Percentiles rank a stretch among this genome's conserved stretches.
Evolutionary conservation across 2,797 vertebrate species (phyloP).

Genomic region (Spinus olivaceus): DNA sequence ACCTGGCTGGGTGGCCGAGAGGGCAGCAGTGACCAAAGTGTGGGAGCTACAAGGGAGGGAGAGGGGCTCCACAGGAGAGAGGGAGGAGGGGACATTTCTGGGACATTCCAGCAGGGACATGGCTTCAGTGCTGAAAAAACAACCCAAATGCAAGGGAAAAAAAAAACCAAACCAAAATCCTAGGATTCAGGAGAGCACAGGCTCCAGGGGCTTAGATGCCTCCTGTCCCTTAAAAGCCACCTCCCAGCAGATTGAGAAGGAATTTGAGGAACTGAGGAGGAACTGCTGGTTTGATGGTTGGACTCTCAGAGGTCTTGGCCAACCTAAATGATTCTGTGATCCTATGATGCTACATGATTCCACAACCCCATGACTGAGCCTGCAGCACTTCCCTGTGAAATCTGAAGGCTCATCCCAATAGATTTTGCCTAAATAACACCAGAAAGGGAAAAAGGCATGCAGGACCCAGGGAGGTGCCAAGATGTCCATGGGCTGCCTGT

Average conservation of each 20-base stretch:
- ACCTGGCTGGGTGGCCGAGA: fast-evolving
- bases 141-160: neutral
- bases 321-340: neutral
- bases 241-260: neutral
- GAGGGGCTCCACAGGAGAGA: neutral
- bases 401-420: fast-evolving
- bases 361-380: neutral
- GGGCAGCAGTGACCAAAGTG: fast-evolving
- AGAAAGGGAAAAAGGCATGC: neutral
- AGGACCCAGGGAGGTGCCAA: neutral
- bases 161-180: neutral
- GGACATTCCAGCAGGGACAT: neutral
- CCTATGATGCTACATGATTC: neutral
- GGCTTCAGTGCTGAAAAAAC: neutral
- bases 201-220: no score
- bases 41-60: neutral
- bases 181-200: neutral
- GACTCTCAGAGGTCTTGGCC: neutral
- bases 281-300: neutral
- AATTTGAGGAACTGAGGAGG: fast-evolving
- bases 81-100: neutral
- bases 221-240: neutral
- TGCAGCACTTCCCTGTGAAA: fast-evolving
- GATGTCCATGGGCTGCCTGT: fast-evolving
- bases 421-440: neutral